Base-by-base conservation (phyloP, 2,888 invertebrate genomes). In the Belgica antarctica region DNA sequence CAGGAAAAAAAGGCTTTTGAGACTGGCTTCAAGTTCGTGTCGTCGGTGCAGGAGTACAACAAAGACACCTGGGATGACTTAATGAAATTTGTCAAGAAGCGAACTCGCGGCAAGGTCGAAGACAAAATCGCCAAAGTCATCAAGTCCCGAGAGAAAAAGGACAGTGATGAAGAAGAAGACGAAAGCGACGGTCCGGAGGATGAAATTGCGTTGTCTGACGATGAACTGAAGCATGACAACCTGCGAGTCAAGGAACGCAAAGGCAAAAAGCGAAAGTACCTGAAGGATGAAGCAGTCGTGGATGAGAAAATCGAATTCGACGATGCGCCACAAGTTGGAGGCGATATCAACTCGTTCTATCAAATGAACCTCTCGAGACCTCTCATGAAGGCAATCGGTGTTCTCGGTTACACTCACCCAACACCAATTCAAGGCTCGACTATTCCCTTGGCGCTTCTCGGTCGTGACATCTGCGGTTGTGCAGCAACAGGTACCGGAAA, bases 401-500 rank as follows among this genome's bases (percentile, higher is more conserved):
- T 89, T 1, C 84, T 97, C 79, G 94, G 93, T 74, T 98, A 91
- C 79, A 87, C 90, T 2, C 91, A 93, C 77, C 98, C 99, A 0
- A 99, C 99, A 0, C 97, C 97, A 0, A 97, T 99, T 76, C 99
- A 99, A 80, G 87, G 94, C 1, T 90, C 95, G 0, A 94, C 96
- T 0, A 93, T 99, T 77, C 98, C 99, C 0, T 85, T 96, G 8
- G 97, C 95, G 2, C 81, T 99, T 71, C 82, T 93, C 74, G 95
- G 97, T 15, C 87, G 92, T 75, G 99, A 99, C 80, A 88, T 99
- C 74, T 98, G 97, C 81, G 99, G 96, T 8, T 99, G 98, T 83
- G 98, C 99, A 27, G 96, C 97, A 0, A 99, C 98, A 0, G 99
- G 99, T 66, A 90, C 93, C 5, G 97, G 98, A 69, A 99, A 99